phyloP scores from a whole-genome alignment of 2,113 vertebrate genomes.

The Sisor rabdophorus region DNA sequence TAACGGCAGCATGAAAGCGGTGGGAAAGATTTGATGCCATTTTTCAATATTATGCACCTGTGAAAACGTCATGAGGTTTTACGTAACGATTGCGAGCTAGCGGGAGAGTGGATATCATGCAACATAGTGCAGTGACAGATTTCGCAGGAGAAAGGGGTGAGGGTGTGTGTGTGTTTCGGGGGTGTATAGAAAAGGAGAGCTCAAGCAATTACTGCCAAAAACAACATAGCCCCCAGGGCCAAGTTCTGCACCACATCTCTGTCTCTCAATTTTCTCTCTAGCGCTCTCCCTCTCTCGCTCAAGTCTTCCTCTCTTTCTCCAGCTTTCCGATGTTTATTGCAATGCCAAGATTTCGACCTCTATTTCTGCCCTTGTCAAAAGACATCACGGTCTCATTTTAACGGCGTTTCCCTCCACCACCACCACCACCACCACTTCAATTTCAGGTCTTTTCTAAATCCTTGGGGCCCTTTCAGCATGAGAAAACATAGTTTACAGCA shows the following conservation, averaged over 20 bases:
- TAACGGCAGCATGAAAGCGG: background rate
- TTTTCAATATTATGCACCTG: background rate
- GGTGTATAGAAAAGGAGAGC: background rate
- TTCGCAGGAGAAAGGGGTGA: background rate
- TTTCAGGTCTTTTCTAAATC: slow-evolving; percentile 8
- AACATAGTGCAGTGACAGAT: slow-evolving; percentile 3
- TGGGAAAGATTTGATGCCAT: background rate
- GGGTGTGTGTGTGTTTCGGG: too few relatives aligned
- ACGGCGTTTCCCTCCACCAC: background rate
- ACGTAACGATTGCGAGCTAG: background rate
- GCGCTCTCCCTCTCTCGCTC: background rate
- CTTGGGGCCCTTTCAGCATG: background rate
- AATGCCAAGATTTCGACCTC: slow-evolving; percentile 20
- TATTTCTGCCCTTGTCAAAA: slow-evolving; percentile 35
- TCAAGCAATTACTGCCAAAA: slow-evolving; percentile 15
- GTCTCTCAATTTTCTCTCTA: background rate
- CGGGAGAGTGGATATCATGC: background rate
- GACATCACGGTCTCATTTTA: slow-evolving; percentile 20
- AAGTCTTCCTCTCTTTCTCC: background rate
- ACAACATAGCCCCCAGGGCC: background rate
- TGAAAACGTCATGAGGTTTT: background rate
- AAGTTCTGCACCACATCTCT: background rate
- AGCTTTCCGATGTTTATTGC: slow-evolving; percentile 12
- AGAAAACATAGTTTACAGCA: slow-evolving; percentile 19
- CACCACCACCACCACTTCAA: too few relatives aligned